phyloP scores from a whole-genome alignment of 1,140 invertebrate genomes.

The Procambarus virginalis region DNA sequence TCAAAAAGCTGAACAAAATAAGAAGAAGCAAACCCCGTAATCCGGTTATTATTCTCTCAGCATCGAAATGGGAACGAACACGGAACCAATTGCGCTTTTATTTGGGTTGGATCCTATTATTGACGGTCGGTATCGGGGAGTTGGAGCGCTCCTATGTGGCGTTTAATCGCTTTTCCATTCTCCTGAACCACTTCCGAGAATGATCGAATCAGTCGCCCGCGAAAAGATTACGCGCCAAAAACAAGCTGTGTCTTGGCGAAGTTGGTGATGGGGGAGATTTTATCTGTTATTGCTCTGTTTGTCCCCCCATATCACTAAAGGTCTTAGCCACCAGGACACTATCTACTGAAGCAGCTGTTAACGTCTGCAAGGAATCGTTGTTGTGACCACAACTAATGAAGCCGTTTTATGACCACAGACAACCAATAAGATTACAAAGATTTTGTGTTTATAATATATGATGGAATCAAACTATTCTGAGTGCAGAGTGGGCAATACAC shows the following conservation, averaged over 20 bases:
- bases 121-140: conserved; percentile 55
- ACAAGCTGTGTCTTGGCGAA: conserved; percentile 48
- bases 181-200: conserved; percentile 65
- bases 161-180: conserved; percentile 66
- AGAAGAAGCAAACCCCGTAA: conserved; percentile 33
- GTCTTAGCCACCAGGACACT: too few species aligned
- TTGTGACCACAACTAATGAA: too few species aligned
- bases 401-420: too few species aligned
- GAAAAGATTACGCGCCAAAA: conserved; percentile 63
- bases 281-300: background rate
- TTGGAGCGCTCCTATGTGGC: conserved; percentile 54
- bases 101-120: conserved; percentile 59
- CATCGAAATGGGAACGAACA: conserved; percentile 54
- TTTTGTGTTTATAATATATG: too few species aligned
- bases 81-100: conserved; percentile 63
- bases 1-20: conserved; percentile 37
- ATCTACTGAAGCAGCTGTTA: too few species aligned
- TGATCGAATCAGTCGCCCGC: conserved; percentile 59
- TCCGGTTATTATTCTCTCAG: conserved; percentile 62
- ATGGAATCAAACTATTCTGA: background rate
- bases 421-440: too few species aligned
- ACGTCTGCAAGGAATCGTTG: too few species aligned
- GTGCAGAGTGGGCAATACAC: background rate
- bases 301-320: background rate
- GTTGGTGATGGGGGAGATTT: conserved; percentile 23